Base-by-base conservation (phyloP, 92 coral and sea anemone genomes). In the Diadumene lineata region DNA sequence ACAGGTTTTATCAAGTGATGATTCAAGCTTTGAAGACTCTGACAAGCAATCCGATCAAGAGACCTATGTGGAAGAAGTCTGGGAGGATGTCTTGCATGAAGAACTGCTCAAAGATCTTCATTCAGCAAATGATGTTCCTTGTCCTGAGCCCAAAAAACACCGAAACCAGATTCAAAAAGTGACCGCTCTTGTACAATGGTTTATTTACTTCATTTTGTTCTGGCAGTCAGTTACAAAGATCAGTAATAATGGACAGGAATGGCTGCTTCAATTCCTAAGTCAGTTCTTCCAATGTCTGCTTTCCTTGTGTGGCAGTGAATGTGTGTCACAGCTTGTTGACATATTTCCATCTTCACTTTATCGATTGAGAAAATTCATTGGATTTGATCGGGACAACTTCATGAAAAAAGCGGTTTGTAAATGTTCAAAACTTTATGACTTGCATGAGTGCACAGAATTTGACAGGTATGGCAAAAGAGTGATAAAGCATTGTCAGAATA, bases 231-330 rank as follows among this genome's bases (percentile, higher is more conserved):
- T 68, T 16, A 56, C 75, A 64, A 72, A 70, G 58, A 55, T 84
- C 38, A 84, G 84, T 79, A 84, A 75, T 44, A 60, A 68, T 82
- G 86, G 81, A 13, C 31, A 75, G 33, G 72, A 69, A 29, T 82
- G 87, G 78, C 57, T 82, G 48, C 77, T 82, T 22, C 87, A 77
- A 69, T 85, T 80, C 67, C 84, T 85, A 15, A 28, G 32, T 29
- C 51, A 44, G 17, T 44, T 44, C 51, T 44, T 44, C 51, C 9
- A 44, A 17, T 9, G 9, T 44, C 51, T 44, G 17, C 17, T 17
- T 8, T 8, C 10, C 17, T 17, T 44, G 9, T 44, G 51, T 44
- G 51, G 51, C 51, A 44, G 10, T 44, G 51, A 44, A 44, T 44
- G 17, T 17, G 10, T 44, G 10, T 44, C 51, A 9, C 51, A 44